Evolutionary conservation across 2,113 vertebrate species (phyloP).

Genomic region (Hystrix cristata): DNA sequence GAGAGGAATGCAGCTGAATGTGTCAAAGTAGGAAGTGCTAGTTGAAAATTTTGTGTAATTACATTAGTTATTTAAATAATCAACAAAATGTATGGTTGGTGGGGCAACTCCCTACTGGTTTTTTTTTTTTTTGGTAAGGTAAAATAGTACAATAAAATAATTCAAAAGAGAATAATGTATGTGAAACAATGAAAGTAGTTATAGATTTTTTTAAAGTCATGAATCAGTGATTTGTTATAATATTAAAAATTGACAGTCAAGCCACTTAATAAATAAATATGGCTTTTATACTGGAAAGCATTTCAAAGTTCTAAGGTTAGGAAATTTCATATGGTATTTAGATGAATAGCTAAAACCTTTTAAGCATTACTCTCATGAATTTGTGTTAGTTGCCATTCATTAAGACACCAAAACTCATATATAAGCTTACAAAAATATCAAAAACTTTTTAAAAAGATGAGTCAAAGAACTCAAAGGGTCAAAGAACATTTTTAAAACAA

Average conservation of each 20-base stretch:
- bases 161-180: conserved; percentile 37
- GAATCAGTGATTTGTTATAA: neutral
- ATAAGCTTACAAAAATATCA: conserved; percentile 57
- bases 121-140: conserved; percentile 14
- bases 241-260: conserved; percentile 44
- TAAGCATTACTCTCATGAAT: conserved; percentile 35
- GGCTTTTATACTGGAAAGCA: conserved; percentile 54
- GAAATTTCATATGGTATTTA: neutral
- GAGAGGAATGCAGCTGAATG: neutral
- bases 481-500: conserved; percentile 46
- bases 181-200: conserved; percentile 36
- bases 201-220: conserved; percentile 14
- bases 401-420: conserved; percentile 17
- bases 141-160: conserved; percentile 9
- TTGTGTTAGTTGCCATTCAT: conserved; percentile 46
- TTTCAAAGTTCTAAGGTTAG: conserved; percentile 38
- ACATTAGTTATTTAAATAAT: conserved; percentile 26
- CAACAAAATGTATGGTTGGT: conserved; percentile 12
- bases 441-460: neutral
- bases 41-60: neutral
- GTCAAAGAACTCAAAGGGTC: neutral
- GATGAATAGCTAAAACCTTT: neutral
- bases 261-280: conserved; percentile 30
- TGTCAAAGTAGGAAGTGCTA: neutral
- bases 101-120: neutral